phyloP scores from a whole-genome alignment of 2,797 vertebrate genomes.

The Helicolenus hilgendorfi region DNA sequence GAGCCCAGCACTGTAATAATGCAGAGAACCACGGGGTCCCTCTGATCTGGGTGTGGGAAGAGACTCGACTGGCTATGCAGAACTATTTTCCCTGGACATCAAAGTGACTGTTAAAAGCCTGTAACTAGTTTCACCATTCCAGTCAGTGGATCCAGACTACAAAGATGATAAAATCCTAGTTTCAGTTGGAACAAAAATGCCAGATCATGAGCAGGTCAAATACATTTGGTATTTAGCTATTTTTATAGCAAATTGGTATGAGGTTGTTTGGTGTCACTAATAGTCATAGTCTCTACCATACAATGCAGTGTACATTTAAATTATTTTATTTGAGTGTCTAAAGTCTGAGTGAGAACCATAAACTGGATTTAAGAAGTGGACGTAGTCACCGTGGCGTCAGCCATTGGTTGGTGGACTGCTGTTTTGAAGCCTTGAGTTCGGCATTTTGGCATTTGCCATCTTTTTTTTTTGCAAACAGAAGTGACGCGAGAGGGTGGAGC shows the following conservation, averaged over 20 bases:
- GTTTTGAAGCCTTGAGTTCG: too few relatives aligned
- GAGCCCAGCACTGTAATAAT: conserved; percentile 26
- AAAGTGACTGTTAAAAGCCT: not conserved
- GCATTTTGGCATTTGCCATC: too few relatives aligned
- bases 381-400: too few relatives aligned
- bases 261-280: not conserved
- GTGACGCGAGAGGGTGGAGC: too few relatives aligned
- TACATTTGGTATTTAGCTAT: not conserved
- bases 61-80: not conserved
- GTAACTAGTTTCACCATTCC: not conserved
- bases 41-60: conserved; percentile 26
- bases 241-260: not conserved
- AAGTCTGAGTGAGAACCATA: too few relatives aligned
- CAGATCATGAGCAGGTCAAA: not conserved
- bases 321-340: not conserved
- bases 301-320: not conserved
- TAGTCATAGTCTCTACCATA: not conserved
- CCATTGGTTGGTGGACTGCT: too few relatives aligned
- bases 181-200: not conserved
- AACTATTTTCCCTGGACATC: conserved; percentile 1
- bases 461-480: too few relatives aligned
- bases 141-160: not conserved
- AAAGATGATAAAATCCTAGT: not conserved
- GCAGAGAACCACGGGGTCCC: not conserved
- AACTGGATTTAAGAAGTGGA: too few relatives aligned